Conservation (phyloP, 2,113 vertebrate genomes). For the Platichthys flesus region DNA sequence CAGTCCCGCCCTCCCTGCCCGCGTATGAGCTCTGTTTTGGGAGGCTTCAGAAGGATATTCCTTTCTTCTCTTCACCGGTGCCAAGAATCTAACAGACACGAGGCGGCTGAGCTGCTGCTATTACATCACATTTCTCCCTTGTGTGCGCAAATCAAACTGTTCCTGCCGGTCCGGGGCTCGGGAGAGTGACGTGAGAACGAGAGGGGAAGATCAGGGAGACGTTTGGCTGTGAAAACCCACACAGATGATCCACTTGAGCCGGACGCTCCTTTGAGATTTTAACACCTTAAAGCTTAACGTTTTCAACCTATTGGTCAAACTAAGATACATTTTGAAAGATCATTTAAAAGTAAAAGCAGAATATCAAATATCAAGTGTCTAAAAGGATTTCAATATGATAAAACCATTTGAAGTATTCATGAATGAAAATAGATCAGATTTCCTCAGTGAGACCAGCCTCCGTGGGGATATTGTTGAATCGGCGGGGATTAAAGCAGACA, state of each 20-base stretch:
- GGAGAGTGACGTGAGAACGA: constrained; percentile 17
- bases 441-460: neutral
- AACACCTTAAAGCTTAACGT: constrained; percentile 15
- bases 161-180: constrained; percentile 25
- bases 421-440: neutral
- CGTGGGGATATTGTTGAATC: constrained; percentile 21
- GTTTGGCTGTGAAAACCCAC: constrained; percentile 25
- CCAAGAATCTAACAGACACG: constrained; percentile 63
- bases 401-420: neutral
- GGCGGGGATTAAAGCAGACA: constrained; percentile 66
- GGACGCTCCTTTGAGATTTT: constrained; percentile 23
- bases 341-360: neutral
- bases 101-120: constrained; percentile 58
- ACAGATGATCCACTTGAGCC: constrained; percentile 8
- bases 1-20: neutral
- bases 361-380: neutral
- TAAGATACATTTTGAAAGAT: neutral
- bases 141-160: constrained; percentile 58
- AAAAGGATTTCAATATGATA: neutral
- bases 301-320: constrained; percentile 7
- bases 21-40: constrained; percentile 60
- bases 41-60: constrained; percentile 65
- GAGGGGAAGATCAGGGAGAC: neutral
- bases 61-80: constrained; percentile 60
- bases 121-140: constrained; percentile 68